phyloP scores from a whole-genome alignment of 2,888 invertebrate genomes.

The Nymphalis polychloros region DNA sequence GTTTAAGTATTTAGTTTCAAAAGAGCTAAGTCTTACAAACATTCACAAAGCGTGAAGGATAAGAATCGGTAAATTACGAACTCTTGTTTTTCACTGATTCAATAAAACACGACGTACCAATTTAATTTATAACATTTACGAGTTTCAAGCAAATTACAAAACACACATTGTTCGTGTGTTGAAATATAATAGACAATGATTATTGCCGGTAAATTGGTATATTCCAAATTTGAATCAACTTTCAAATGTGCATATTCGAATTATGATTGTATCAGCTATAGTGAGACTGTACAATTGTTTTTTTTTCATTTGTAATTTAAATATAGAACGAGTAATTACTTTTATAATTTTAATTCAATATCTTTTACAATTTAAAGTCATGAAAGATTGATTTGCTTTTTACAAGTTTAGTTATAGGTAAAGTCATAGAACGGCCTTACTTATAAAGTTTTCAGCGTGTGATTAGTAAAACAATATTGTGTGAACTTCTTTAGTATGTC shows the following conservation, averaged over 20 bases:
- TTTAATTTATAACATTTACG: slow-evolving; percentile 23
- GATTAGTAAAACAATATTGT: no score
- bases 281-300: neutral
- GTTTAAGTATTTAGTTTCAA: slow-evolving; percentile 23
- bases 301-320: neutral
- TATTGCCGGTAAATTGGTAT: neutral
- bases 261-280: slow-evolving; percentile 1
- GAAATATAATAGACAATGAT: slow-evolving; percentile 20
- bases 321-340: neutral
- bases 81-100: slow-evolving; percentile 37
- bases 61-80: slow-evolving; percentile 35
- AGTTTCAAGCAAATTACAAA: slow-evolving; percentile 12
- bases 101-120: slow-evolving; percentile 29
- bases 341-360: neutral
- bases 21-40: slow-evolving; percentile 25
- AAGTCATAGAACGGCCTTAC: no score
- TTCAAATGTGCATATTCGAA: neutral
- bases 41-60: slow-evolving; percentile 36
- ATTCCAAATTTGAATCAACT: slow-evolving; percentile 6
- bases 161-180: slow-evolving; percentile 22
- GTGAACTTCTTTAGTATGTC: no score
- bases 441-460: no score
- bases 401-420: no score
- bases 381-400: no score
- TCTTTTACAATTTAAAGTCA: neutral